Evolutionary conservation across 1,140 invertebrate species (phyloP), one percentile per base, ranked within the genome.

Genomic region (Probaryconus sp.): DNA sequence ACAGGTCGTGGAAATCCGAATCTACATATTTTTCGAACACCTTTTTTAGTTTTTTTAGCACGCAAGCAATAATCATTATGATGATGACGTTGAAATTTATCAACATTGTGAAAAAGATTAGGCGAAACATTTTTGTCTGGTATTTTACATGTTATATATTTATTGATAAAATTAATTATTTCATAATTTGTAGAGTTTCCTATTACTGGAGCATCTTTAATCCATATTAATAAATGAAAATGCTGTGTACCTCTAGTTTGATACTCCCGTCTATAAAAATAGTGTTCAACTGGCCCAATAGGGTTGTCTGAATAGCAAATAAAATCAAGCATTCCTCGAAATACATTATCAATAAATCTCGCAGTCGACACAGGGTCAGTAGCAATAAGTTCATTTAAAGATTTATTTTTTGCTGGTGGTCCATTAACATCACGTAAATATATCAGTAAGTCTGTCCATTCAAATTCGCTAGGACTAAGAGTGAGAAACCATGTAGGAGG

Each of bases 401-500:
- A 17, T 14, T 31, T 76, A 3, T 61, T 63, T 24, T 60, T 48
- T 20, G 40, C 7, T 40, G 37, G 13, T 9, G 48, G 31, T 13
- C 17, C 48, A 56, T 78, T 76, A 9, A 78, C 60, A 7, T 9
- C 11, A 13, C 58, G 18, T 10, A 78, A 55, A 26, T 72, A 79
- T 10, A 63, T 9, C 40, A 42, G 21, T 18, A 80, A 53, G 16
- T 67, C 68, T 7, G 73, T 18, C 80, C 81, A 85, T n/a, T 60
- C 37, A 43, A 14, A 85, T 74, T 86, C 82, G 28, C 61, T 72
- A 11, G 82, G 81, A 75, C 82, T 85, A 3, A 85, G 56, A 5
- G 82, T 85, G 1, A 87, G 37, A 78, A 85, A 87, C 78, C 81
- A 86, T 5, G 79, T 85, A 16, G 80, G 80, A 17, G 82, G 75